Base-by-base conservation (phyloP, 2,113 vertebrate species). In the Protobothrops flavoviridis region DNA sequence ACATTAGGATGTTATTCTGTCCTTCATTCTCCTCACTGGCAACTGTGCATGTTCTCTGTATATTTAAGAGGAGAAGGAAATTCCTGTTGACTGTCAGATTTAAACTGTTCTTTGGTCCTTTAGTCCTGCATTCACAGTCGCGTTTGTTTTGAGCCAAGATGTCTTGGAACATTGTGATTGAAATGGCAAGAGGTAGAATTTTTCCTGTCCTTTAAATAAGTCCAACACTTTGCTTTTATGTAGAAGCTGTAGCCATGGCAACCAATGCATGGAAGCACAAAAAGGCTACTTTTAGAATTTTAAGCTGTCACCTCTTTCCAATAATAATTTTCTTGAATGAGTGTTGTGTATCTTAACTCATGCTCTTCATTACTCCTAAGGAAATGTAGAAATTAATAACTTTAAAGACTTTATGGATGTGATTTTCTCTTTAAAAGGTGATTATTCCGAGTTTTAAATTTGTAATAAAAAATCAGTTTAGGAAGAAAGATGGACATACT, bases 81-180 rank as follows among this genome's bases (percentile, higher is more conserved):
- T 90, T 85, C 39, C 90, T 6, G 61, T 52, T 50, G 86, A 91
- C n/a, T 69, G 0, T 81, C 17, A 94, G 92, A 23, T 89, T 91
- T 57, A 89, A 86, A n/a, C 48, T 53, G 17, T 57, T 91, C 24
- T 61, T 85, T 90, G 21, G 89, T 56, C 50, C 53, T 85, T 57
- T 33, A 50, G 45, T 12, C 43, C 52, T 64, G 24, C 39, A 89
- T 52, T 53, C 81, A 88, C 56, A 90, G 90, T 64, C n/a, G 64
- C 17, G 85, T 91, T 85, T 85, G 87, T 50, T 52, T 85, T 89
- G 33, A 91, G 88, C 89, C 64, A 93, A 88, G 53, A 88, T 64
- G 85, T 92, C 90, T 90, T 95, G 85, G 94, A 95, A 92, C 89
- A 95, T 52, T 91, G 59, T 87, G 52, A 55, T 91, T 93, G 88